Conservation (phyloP, 2,113 vertebrate species). For the Brachypodius melanocephalos region DNA sequence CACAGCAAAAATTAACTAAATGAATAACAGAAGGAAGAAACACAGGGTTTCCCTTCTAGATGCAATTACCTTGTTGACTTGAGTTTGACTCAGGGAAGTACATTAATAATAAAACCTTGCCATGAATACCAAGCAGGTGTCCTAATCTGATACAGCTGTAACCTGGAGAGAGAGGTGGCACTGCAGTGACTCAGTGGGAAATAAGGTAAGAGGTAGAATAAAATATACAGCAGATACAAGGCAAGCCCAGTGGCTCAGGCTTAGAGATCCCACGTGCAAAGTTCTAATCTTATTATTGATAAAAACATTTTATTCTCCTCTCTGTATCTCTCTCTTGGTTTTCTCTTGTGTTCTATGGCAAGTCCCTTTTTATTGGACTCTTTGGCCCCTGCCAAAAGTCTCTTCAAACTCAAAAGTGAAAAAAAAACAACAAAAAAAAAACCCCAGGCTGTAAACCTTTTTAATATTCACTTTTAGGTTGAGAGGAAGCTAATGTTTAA, state of each 20-base stretch:
- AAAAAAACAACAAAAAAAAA: not conserved
- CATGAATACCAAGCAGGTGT: not conserved
- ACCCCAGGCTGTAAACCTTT: accelerated
- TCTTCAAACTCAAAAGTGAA: not conserved
- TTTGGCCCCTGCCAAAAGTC: not conserved
- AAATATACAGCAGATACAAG: not conserved
- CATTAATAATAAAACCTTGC: not conserved
- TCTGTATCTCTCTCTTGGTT: not conserved
- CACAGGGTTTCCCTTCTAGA: not conserved
- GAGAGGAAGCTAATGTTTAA: not conserved
- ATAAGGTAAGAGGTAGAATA: not conserved
- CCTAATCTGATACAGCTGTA: not conserved
- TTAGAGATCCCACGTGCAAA: not conserved
- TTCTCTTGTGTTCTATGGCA: not conserved
- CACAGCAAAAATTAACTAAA: not conserved
- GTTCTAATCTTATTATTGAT: not conserved
- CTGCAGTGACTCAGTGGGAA: not conserved
- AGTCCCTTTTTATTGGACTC: not conserved
- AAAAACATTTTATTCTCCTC: not conserved
- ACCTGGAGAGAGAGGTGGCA: not conserved
- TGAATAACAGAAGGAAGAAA: not conserved
- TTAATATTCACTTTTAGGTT: not conserved
- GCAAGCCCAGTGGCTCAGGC: not conserved
- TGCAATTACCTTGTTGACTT: not conserved
- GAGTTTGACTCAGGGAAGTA: not conserved